Conservation (phyloP, 1,140 invertebrate genomes). For the Drosophila pruinosa region DNA sequence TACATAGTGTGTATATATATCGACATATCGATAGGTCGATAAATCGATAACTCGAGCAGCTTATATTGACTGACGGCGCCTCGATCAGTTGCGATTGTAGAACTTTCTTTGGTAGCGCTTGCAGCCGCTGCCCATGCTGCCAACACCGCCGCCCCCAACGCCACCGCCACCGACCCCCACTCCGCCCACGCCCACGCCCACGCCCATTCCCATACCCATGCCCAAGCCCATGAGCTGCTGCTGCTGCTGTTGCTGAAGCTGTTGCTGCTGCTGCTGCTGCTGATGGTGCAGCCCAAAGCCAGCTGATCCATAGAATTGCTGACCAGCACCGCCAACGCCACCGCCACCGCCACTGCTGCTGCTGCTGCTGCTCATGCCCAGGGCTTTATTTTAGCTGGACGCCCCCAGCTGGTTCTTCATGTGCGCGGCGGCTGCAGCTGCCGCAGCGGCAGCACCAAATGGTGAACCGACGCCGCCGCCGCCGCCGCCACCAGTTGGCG, state of each 20-base stretch:
- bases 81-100: slow-evolving; percentile 71
- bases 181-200: slow-evolving; percentile 20
- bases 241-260: slow-evolving; percentile 37
- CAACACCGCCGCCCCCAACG: slow-evolving; percentile 49
- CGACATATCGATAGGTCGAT: slow-evolving; percentile 2
- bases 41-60: slow-evolving; percentile 6
- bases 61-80: neutral
- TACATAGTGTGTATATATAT: neutral
- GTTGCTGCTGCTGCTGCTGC: slow-evolving; percentile 49
- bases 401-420: slow-evolving; percentile 82
- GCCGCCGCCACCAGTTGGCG: slow-evolving; percentile 51
- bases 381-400: slow-evolving; percentile 83
- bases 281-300: slow-evolving; percentile 61
- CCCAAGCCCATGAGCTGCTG: slow-evolving; percentile 63
- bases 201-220: slow-evolving; percentile 27
- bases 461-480: slow-evolving; percentile 54
- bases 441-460: slow-evolving; percentile 68
- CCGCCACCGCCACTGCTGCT: slow-evolving; percentile 36
- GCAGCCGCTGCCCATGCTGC: slow-evolving; percentile 72
- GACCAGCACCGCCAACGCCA: slow-evolving; percentile 31
- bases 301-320: slow-evolving; percentile 61
- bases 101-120: slow-evolving; percentile 82
- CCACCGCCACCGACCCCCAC: slow-evolving; percentile 24
- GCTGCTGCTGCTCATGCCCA: slow-evolving; percentile 51
- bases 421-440: slow-evolving; percentile 72